phyloP scores from a whole-genome alignment of 2,888 invertebrate genomes.

The Xestoiulus laeticollis region DNA sequence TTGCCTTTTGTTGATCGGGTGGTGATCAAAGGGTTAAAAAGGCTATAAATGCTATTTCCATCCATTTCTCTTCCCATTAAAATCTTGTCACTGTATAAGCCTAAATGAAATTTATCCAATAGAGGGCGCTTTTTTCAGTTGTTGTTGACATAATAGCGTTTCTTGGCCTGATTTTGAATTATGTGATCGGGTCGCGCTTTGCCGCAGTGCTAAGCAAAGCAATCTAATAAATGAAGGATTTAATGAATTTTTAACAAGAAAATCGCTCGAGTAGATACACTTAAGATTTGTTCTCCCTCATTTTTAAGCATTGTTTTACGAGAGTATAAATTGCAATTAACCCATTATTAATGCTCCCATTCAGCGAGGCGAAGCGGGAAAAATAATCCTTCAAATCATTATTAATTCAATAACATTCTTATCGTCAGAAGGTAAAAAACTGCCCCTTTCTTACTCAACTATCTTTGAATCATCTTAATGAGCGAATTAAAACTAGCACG shows the following conservation, averaged over 20 bases:
- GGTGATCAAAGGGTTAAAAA: too few species aligned
- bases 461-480: neutral
- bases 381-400: conserved; percentile 23
- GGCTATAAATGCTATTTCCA: too few species aligned
- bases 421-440: neutral
- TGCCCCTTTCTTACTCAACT: neutral
- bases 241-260: conserved; percentile 37
- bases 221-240: conserved; percentile 29
- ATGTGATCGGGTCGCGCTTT: neutral
- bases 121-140: neutral
- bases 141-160: neutral
- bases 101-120: neutral
- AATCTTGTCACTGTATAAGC: neutral
- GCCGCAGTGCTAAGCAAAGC: neutral
- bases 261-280: neutral
- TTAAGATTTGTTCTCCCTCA: neutral
- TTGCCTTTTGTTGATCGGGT: too few species aligned
- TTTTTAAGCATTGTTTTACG: conserved; percentile 8
- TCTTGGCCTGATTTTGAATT: neutral
- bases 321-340: neutral
- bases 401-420: conserved; percentile 12
- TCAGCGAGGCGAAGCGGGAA: neutral
- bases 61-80: neutral
- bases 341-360: neutral
- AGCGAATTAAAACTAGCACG: neutral